These are phyloP conservation scores for Cepaea hortensis DNA, from an alignment of 2,888 invertebrate genomes.

Conservation along the genomic window DNA sequence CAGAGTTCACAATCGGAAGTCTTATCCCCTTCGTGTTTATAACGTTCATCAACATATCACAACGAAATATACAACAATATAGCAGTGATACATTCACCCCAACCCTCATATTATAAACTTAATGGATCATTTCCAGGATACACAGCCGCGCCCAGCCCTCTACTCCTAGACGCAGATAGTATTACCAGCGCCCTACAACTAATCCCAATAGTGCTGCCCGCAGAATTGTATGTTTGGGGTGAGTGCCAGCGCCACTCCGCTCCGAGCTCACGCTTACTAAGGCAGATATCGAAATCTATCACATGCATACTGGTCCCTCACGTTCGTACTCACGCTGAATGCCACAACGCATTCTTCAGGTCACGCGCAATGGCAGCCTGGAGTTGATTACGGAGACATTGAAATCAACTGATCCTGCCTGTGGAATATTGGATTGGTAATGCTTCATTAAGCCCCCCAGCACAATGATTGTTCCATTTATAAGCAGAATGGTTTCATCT, in stretches of 20 bases:
- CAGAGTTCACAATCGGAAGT: too few relatives aligned
- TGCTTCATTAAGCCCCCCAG: constrained; percentile 1
- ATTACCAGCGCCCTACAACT: background rate
- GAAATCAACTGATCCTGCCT: background rate
- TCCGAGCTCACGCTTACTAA: constrained; percentile 16
- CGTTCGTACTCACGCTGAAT: background rate
- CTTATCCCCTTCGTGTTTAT: too few relatives aligned
- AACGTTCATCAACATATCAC: too few relatives aligned
- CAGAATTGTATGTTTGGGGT: background rate
- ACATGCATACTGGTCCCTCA: background rate
- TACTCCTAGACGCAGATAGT: too few relatives aligned
- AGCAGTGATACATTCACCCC: too few relatives aligned
- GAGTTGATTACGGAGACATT: background rate
- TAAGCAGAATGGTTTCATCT: background rate
- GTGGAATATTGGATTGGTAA: constrained; percentile 16
- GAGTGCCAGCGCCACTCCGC: background rate
- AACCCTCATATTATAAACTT: too few relatives aligned
- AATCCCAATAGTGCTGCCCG: background rate
- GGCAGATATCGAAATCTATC: constrained; percentile 9
- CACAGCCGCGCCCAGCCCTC: too few relatives aligned
- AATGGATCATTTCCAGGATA: too few relatives aligned
- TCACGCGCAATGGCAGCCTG: background rate
- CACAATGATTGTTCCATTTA: constrained; percentile 5
- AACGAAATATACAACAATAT: too few relatives aligned
- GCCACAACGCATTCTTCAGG: constrained; percentile 2